Base-by-base conservation (phyloP, 2,113 vertebrate species). In the Melanostigma gelatinosum region DNA sequence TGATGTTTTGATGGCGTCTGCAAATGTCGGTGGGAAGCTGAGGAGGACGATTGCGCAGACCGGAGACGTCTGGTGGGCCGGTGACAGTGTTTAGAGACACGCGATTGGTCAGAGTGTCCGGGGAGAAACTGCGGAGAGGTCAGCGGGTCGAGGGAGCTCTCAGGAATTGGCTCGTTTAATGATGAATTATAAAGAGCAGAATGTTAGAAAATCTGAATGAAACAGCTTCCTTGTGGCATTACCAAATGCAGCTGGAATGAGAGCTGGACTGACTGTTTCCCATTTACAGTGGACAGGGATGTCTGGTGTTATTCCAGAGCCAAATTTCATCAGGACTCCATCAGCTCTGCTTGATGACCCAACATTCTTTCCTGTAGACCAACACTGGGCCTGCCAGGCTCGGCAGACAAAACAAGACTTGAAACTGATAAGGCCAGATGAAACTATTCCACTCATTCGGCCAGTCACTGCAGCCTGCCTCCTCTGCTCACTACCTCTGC, bases 351-450 rank as follows among this genome's bases (percentile, higher is more conserved):
- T 50, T 52, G 60, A 70, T 63, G 77, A 89, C 61, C 88, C 83
- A 11, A 72, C 87, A 93, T 93, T 94, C 89, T 85, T 91, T 68
- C 75, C 76, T 69, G 71, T 62, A 86, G 80, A 91, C 72, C 85
- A 78, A 83, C 77, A 67, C 69, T 27, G 69, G 70, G 78, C 72
- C 72, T 72, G 87, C 79, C 85, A 74, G 81, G 50, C 69, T 58
- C 61, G 18, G 85, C 82, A 90, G 90, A 92, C 90, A 88, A 83
- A 90, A 91, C 89, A 86, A 85, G 77, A 77, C 85, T 67, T 82
- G 71, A 81, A 90, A 83, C 83, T 83, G 89, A 94, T 92, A 91
- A 93, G 89, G 80, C 67, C 67, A 80, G 40, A 89, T 89, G 70
- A 87, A 90, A 90, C 82, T 90, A 91, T 90, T 92, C 79, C 74